A percentile compares a stretch with the other conserved stretches of the same genome.
Evolutionary conservation across 2,113 vertebrate species (phyloP).

Genomic region (Barbus barbus): DNA sequence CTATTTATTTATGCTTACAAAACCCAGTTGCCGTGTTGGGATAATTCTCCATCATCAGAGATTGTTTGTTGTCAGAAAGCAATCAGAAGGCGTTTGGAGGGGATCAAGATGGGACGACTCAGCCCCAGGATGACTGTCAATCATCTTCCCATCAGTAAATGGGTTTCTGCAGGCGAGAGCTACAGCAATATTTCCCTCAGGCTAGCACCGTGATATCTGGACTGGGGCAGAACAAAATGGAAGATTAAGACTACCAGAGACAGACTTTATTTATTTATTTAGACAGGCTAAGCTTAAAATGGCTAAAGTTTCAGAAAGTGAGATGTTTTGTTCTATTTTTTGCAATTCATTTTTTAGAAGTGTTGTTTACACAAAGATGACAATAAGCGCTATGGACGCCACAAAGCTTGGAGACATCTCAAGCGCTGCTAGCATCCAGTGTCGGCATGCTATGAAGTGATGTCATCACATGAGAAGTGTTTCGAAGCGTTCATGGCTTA

Average conservation of each 20-base stretch:
- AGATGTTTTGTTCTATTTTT: background rate
- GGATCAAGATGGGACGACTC: slow-evolving; percentile 44
- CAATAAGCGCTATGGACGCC: background rate
- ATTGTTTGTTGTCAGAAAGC: slow-evolving; percentile 41
- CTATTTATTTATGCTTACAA: slow-evolving; percentile 24
- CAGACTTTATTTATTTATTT: slow-evolving; percentile 13
- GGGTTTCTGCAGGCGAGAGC: slow-evolving; percentile 36
- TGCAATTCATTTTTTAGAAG: background rate
- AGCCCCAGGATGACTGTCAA: slow-evolving; percentile 40
- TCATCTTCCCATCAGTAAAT: slow-evolving; percentile 54
- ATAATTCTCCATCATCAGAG: slow-evolving; percentile 33
- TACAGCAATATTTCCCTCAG: slow-evolving; percentile 49
- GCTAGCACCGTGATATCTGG: slow-evolving; percentile 37
- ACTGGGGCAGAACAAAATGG: slow-evolving; percentile 41
- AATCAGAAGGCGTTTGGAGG: slow-evolving; percentile 48
- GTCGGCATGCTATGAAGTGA: slow-evolving; percentile 7
- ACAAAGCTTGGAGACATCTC: background rate
- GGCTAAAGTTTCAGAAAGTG: slow-evolving; percentile 10
- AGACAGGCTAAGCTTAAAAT: background rate
- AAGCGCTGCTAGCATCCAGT: background rate
- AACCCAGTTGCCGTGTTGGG: slow-evolving; percentile 1
- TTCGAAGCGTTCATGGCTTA: background rate
- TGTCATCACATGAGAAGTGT: background rate
- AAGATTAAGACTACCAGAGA: slow-evolving; percentile 36
- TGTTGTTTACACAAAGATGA: background rate